phyloP scores from a whole-genome alignment of 2,113 vertebrate genomes.

The Platysternon megacephalum region DNA sequence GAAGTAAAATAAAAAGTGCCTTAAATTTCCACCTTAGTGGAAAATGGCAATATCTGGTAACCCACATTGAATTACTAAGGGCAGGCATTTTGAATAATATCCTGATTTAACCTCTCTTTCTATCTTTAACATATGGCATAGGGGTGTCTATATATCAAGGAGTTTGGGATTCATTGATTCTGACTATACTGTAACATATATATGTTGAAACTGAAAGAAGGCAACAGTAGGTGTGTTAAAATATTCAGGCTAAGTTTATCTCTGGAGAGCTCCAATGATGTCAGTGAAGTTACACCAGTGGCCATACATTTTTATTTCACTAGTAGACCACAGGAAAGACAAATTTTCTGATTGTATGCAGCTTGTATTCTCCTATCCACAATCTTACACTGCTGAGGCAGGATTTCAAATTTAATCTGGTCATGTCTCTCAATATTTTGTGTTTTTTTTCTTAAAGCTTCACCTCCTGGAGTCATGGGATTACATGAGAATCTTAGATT shows the following conservation, averaged over 20 bases:
- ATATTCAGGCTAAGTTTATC: background rate
- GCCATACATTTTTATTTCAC: background rate
- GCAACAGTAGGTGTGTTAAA: background rate
- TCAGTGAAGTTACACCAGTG: background rate
- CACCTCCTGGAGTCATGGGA: background rate
- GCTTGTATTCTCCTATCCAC: background rate
- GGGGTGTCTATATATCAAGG: background rate
- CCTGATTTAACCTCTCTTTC: background rate
- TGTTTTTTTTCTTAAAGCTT: background rate
- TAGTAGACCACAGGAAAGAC: background rate
- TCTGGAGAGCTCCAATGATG: background rate
- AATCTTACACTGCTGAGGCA: background rate
- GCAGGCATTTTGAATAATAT: background rate
- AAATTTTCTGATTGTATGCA: background rate
- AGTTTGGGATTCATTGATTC: background rate
- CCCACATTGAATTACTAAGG: background rate
- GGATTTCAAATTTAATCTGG: background rate
- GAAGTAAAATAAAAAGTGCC: constrained; percentile 22
- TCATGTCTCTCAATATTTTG: background rate
- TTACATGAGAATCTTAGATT: background rate
- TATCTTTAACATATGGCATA: background rate
- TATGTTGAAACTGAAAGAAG: background rate
- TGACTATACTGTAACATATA: background rate
- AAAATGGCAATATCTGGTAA: constrained; percentile 24
- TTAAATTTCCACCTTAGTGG: constrained; percentile 15